Conservation (phyloP, 1,140 invertebrate genomes). For the Pissodes strobi region DNA sequence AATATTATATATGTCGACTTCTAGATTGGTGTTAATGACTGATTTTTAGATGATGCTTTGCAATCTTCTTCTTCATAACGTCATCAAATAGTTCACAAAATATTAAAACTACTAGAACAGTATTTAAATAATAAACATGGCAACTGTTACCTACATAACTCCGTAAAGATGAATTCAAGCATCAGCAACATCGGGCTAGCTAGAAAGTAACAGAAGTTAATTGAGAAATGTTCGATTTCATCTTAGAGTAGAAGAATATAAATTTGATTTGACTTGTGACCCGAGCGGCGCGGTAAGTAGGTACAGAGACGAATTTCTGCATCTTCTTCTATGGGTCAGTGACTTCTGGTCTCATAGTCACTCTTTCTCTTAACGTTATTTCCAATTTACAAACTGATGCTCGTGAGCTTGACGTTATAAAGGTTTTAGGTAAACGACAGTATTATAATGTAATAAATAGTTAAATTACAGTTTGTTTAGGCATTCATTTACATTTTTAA, state of each 20-base stretch:
- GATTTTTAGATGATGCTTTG: no score
- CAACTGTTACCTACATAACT: no score
- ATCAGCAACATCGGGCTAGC: not conserved
- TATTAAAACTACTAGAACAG: no score
- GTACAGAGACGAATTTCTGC: constrained; percentile 33
- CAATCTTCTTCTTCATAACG: no score
- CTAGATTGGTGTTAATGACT: no score
- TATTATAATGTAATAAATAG: not conserved
- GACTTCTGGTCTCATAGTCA: constrained; percentile 21
- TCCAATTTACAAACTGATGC: constrained; percentile 22
- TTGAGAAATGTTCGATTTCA: constrained; percentile 28
- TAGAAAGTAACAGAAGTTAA: constrained; percentile 26
- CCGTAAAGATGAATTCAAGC: not conserved
- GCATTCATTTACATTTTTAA: no score
- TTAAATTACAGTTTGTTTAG: no score
- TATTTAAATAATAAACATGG: no score
- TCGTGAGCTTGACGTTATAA: not conserved
- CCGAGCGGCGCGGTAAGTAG: constrained; percentile 18
- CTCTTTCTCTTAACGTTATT: constrained; percentile 33
- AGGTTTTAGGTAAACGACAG: not conserved
- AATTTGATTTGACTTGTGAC: constrained; percentile 38
- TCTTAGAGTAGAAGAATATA: constrained; percentile 20
- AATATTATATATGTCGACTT: no score
- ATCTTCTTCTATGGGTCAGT: constrained; percentile 34
- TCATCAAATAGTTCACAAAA: no score